phyloP scores from a whole-genome alignment of 2,797 vertebrate genomes.

The Petrocephalus schoutedeni region DNA sequence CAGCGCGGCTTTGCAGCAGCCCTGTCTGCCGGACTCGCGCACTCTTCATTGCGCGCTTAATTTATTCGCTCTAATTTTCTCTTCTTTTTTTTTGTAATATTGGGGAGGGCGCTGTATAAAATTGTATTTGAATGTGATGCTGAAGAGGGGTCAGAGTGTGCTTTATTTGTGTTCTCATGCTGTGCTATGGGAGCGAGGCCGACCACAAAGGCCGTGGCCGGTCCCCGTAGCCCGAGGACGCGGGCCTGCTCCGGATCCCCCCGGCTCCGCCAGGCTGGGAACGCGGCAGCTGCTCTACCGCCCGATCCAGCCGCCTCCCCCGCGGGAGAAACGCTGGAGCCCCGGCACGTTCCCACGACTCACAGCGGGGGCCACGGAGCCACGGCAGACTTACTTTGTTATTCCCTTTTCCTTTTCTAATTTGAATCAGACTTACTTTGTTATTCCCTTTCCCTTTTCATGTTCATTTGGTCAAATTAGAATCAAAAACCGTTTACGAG shows the following conservation, averaged over 20 bases:
- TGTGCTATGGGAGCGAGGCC: background rate
- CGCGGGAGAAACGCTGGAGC: background rate
- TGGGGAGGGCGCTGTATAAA: background rate
- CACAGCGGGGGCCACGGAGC: background rate
- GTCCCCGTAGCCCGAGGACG: background rate
- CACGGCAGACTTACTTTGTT: background rate
- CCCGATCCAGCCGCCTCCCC: background rate
- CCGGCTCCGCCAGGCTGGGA: background rate
- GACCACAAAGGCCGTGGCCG: background rate
- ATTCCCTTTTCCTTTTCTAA: background rate
- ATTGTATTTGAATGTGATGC: background rate
- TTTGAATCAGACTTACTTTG: background rate
- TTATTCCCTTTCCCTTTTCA: background rate
- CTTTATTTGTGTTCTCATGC: background rate
- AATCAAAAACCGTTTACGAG: background rate
- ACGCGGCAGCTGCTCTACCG: background rate
- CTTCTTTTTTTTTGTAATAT: background rate
- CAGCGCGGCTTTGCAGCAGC: background rate
- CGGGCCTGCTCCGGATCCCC: background rate
- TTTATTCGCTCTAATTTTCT: background rate
- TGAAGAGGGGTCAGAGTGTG: background rate
- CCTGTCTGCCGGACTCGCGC: background rate
- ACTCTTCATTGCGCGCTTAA: background rate
- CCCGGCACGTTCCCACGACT: background rate
- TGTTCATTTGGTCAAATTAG: background rate